These are phyloP conservation scores for Rhogogaster chlorosoma DNA, from an alignment of 2,888 invertebrate species.

Conservation along the genomic window DNA sequence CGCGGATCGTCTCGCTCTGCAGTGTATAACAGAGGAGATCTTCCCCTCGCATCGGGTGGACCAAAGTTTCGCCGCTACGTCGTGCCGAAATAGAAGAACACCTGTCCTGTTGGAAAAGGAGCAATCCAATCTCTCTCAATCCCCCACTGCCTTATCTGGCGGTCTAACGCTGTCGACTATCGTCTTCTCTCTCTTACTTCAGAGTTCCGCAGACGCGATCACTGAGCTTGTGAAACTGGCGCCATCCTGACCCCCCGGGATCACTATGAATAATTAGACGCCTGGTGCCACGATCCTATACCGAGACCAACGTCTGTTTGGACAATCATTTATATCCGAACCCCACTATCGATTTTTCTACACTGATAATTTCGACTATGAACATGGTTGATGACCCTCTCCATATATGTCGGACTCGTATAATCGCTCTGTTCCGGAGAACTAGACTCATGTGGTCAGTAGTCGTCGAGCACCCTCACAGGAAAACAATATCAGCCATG, in stretches of 20 bases:
- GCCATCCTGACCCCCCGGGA: constrained; percentile 28
- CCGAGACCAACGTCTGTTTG: background rate
- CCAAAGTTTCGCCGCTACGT: constrained; percentile 17
- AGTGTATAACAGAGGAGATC: background rate
- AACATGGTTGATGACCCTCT: background rate
- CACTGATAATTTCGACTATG: background rate
- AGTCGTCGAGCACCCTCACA: too few relatives aligned
- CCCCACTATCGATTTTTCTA: background rate
- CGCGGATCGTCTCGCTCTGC: background rate
- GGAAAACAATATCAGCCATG: too few relatives aligned
- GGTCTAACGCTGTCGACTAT: constrained; percentile 28
- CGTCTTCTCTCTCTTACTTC: background rate
- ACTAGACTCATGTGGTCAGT: too few relatives aligned
- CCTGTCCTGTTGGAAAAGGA: constrained; percentile 35
- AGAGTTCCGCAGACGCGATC: constrained; percentile 17
- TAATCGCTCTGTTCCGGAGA: background rate
- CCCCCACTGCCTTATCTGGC: background rate
- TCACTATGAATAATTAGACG: constrained; percentile 34
- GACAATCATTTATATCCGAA: constrained; percentile 28
- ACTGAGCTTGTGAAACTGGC: constrained; percentile 6
- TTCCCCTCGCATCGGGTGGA: background rate
- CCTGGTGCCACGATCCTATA: constrained; percentile 15
- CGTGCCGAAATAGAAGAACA: constrained; percentile 35
- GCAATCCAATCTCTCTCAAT: constrained; percentile 36
- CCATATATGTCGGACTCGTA: background rate